Base-by-base conservation (phyloP, 1,140 invertebrate species). In the Linepithema humile region DNA sequence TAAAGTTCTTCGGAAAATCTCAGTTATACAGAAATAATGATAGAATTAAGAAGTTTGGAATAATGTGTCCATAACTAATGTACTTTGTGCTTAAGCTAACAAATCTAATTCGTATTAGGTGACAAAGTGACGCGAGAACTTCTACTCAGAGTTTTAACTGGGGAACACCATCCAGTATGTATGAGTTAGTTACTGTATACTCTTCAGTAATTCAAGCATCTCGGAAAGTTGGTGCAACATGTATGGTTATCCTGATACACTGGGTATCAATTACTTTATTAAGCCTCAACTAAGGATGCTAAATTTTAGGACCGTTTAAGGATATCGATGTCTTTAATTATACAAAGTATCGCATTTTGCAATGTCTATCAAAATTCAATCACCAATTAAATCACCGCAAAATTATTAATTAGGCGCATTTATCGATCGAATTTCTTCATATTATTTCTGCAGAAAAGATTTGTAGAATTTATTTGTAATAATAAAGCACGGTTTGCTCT, bases 201-300 rank as follows among this genome's bases (percentile, higher is more conserved):
- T 77, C 74, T 38, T 65, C 5, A 77, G 40, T 77, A 77, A 77
- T 77, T 38, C 43, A 23, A 65, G 59, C 32, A 38, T 26, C 43
- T 53, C 40, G 20, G n/a, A 53, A 77, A 65, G 43, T 77, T 77
- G 50, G n/a, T 57, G 32, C 1, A 23, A 50, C 29, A n/a, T 5
- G 29, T 62, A 62, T 5, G 20, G 7, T 35, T 38, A 50, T 5
- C 23, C 45, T 45, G 1, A 4, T 62, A 26, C 17, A 35, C 15
- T 67, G 20, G 6, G 7, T 45, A 65, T 77, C 45, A 32, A 48
- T 77, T 65, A 65, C 59, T 35, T 50, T 38, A 77, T 4, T 65
- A 32, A 23, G 23, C n/a, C 7, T 64, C 15, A n/a, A 17, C 1
- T 35, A 29, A 59, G 9, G 32, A 64, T 38, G 12, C 55, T 35